These are phyloP conservation scores for Mustela nigripes DNA, from an alignment of 2,113 vertebrate genomes.

Conservation along the genomic window DNA sequence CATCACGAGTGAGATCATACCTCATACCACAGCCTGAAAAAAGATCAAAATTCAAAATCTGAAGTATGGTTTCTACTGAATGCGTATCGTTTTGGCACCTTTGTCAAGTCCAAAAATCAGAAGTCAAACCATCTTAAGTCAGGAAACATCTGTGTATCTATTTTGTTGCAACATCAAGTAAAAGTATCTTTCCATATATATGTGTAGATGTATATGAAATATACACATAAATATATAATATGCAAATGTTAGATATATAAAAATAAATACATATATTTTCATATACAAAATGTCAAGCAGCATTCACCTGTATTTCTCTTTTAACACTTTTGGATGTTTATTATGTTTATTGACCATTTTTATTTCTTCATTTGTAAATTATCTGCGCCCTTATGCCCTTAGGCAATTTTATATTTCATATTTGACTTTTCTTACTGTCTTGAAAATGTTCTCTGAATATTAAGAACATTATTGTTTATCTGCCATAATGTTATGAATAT, in stretches of 20 bases:
- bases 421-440: not conserved
- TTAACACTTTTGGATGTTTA: not conserved
- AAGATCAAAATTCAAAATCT: not conserved
- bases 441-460: not conserved
- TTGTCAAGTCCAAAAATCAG: not conserved
- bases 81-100: not conserved
- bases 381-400: not conserved
- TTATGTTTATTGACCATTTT: conserved; percentile 9
- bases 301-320: not conserved
- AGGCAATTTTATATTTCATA: not conserved
- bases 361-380: conserved; percentile 6
- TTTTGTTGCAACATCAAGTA: not conserved
- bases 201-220: not conserved
- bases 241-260: not conserved
- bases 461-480: not conserved
- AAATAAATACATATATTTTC: not conserved
- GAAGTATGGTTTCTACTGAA: not conserved
- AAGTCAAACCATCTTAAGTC: not conserved
- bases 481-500: not conserved
- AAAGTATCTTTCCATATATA: not conserved
- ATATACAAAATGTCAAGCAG: not conserved
- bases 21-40: not conserved
- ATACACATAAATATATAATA: not conserved
- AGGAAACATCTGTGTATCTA: not conserved
- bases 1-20: not conserved